These are phyloP conservation scores for Orchestia grillus DNA, from an alignment of 1,140 invertebrate genomes.

Conservation along the genomic window DNA sequence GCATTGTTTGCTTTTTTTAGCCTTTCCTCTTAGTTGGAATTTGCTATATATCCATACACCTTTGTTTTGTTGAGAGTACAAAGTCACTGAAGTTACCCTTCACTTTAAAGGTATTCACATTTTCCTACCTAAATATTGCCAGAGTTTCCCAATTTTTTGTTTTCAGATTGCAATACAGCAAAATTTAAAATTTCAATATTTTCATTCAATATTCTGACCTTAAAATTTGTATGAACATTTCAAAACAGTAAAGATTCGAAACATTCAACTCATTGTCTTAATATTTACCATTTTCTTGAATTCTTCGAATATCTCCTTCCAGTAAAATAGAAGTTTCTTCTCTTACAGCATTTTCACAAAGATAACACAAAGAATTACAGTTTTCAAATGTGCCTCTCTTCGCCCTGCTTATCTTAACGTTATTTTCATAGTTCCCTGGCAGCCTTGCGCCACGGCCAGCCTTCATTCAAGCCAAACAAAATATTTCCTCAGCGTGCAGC, in stretches of 20 bases:
- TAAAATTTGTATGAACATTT: neutral
- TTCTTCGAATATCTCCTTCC: neutral
- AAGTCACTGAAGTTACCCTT: neutral
- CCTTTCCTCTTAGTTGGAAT: neutral
- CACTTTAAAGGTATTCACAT: neutral
- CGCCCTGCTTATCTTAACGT: neutral
- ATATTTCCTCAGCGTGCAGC: neutral
- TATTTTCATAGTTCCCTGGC: neutral
- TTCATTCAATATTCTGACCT: neutral
- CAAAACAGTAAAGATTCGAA: neutral
- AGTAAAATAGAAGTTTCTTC: neutral
- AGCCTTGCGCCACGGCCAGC: neutral
- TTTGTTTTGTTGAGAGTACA: neutral
- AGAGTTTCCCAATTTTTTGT: neutral
- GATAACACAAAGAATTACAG: neutral
- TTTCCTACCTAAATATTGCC: neutral
- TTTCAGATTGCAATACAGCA: no score
- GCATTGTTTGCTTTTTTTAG: neutral
- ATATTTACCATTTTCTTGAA: neutral
- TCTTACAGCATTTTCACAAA: neutral
- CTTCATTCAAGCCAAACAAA: neutral
- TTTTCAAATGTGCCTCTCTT: neutral
- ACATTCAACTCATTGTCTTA: neutral
- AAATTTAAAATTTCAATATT: neutral
- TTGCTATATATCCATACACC: neutral